phyloP scores from a whole-genome alignment of 2,113 vertebrate genomes.

The Bambusicola thoracicus region DNA sequence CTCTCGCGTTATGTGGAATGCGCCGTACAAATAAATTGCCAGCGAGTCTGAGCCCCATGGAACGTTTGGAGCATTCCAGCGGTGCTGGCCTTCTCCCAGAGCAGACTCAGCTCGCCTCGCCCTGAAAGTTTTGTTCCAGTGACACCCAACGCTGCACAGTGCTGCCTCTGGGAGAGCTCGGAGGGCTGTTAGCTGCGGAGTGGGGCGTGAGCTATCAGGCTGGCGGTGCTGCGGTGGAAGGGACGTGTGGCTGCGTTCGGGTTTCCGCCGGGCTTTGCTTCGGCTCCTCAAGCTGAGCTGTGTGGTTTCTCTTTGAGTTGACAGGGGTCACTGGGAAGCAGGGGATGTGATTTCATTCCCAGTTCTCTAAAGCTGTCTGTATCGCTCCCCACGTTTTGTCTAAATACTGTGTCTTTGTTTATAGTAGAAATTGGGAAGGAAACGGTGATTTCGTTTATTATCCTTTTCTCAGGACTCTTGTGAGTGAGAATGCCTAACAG shows the following conservation, averaged over 20 bases:
- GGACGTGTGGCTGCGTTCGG: rapidly evolving
- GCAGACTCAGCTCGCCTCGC: background rate
- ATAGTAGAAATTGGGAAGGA: background rate
- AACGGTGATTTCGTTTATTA: background rate
- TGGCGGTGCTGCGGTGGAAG: background rate
- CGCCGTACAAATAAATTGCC: background rate
- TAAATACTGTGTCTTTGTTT: rapidly evolving
- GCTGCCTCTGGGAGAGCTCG: background rate
- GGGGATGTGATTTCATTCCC: background rate
- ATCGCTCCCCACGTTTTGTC: background rate
- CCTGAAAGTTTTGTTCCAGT: background rate
- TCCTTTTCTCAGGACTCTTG: background rate
- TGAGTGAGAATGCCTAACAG: background rate
- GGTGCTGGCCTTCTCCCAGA: background rate
- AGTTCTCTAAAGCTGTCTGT: background rate
- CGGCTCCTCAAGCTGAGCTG: background rate
- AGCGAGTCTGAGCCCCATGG: background rate
- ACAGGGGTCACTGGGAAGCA: constrained; percentile 64
- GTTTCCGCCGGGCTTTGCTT: background rate
- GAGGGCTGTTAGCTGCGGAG: background rate
- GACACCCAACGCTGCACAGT: background rate
- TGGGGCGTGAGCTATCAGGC: background rate
- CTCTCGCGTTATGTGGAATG: background rate
- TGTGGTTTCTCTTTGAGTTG: constrained; percentile 53
- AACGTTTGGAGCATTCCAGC: background rate